phyloP scores from a whole-genome alignment of 1,140 invertebrate genomes.

The Schlechtendalia chinensis region DNA sequence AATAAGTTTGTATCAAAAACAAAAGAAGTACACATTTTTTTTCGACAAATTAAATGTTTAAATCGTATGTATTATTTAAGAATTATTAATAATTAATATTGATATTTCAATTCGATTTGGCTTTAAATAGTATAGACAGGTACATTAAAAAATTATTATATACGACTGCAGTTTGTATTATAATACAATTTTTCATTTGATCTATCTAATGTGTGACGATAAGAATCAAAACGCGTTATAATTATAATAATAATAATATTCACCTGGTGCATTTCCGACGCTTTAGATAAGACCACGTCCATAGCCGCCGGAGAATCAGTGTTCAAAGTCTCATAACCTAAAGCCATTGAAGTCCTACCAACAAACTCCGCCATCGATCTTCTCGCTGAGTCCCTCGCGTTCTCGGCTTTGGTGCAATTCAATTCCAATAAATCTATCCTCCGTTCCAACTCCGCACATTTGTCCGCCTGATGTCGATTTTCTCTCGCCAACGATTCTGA shows the following conservation, averaged over 20 bases:
- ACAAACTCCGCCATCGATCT: constrained; percentile 65
- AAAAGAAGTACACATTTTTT: too few relatives aligned
- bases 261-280: constrained; percentile 58
- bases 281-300: constrained; percentile 69
- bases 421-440: constrained; percentile 70
- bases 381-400: constrained; percentile 66
- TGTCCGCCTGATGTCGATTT: constrained; percentile 70
- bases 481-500: constrained; percentile 72
- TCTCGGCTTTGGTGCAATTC: constrained; percentile 67
- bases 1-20: too few relatives aligned
- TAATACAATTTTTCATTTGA: too few relatives aligned
- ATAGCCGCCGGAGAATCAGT: constrained; percentile 63
- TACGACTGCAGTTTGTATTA: too few relatives aligned
- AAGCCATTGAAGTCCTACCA: constrained; percentile 64
- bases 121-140: too few relatives aligned
- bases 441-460: constrained; percentile 71
- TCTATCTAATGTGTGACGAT: too few relatives aligned
- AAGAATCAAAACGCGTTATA: too few relatives aligned
- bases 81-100: too few relatives aligned
- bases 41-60: too few relatives aligned
- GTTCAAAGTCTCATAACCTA: constrained; percentile 62
- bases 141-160: too few relatives aligned
- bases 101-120: too few relatives aligned
- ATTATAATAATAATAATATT: not conserved
- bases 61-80: too few relatives aligned